Evolutionary conservation across 2,113 vertebrate genomes (phyloP).

Genomic region (Phrynosoma blainvillii): DNA sequence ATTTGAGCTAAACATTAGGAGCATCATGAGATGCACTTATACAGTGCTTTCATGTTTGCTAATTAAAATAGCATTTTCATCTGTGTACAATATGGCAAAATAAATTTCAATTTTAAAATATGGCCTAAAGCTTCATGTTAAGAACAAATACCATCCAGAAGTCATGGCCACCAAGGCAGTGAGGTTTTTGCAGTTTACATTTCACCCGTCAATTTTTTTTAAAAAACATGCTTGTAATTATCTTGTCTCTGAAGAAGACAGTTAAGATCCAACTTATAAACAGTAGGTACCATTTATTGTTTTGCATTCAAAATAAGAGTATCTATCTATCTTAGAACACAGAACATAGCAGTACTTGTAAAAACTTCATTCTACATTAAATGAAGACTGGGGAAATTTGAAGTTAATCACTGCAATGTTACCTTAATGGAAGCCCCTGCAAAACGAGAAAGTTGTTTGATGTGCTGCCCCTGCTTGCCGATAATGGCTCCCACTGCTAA

Average conservation of each 20-base stretch:
- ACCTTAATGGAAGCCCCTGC: constrained; percentile 98
- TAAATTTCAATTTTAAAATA: constrained; percentile 48
- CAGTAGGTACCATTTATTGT: constrained; percentile 63
- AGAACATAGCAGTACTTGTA: constrained; percentile 45
- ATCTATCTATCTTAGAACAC: constrained; percentile 28
- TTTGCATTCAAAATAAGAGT: constrained; percentile 39
- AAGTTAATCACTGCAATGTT: constrained; percentile 60
- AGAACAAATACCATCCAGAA: constrained; percentile 56
- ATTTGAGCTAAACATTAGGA: not conserved
- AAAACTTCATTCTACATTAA: constrained; percentile 56
- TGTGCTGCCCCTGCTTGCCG: constrained; percentile 98
- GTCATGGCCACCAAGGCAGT: constrained; percentile 56
- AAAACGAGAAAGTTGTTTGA: constrained; percentile 98
- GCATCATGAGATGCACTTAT: not conserved
- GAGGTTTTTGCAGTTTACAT: constrained; percentile 62
- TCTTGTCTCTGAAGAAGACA: constrained; percentile 65
- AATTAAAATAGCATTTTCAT: constrained; percentile 34
- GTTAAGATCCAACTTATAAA: constrained; percentile 70
- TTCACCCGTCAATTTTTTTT: constrained; percentile 67
- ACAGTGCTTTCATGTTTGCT: constrained; percentile 19
- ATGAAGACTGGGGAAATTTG: constrained; percentile 38
- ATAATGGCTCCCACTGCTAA: constrained; percentile 97
- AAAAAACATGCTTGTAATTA: constrained; percentile 73
- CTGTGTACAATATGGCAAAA: constrained; percentile 37
- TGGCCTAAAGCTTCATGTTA: constrained; percentile 1